Base-by-base conservation (phyloP, 2,888 invertebrate species). In the Callosobruchus maculatus region DNA sequence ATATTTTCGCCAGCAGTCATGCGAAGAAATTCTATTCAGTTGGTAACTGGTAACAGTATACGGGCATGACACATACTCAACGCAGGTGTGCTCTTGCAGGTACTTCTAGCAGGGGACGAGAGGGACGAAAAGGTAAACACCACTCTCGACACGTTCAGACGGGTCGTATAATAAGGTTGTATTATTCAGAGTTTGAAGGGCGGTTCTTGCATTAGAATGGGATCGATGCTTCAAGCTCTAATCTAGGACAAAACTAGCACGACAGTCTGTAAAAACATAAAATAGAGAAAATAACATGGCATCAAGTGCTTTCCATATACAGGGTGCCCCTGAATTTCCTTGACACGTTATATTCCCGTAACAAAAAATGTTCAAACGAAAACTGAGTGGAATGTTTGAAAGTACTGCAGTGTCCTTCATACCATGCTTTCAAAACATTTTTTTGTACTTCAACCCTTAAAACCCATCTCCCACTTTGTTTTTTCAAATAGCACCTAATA, bases 11-110 rank as follows among this genome's bases (percentile, higher is more conserved):
- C 73, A 73, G 30, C 72, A 68, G 72, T 75, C 73, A 74, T 71
- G 70, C 49, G 49, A 72, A 71, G 71, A 70, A 70, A 70, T 68
- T 73, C 66, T 71, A 71, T 68, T 75, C 73, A 71, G 69, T 73
- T 73, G 73, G 75, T 76, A 76, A 79, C 74, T 73, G 73, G 75
- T 76, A 76, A 79, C 74, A 77, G 71, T 79, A 80, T 82, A 82
- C 81, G 81, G 82, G 82, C 78, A 82, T 83, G 81, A 83, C 83
- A 81, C 82, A 82, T 78, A 49, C 49, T 49, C 13, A 49, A 80
- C 76, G 83, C 83, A 83, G 83, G 83, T 83, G 83, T 82, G 80
- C 80, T 75, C 75, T 81, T 76, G 81, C 82, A 81, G 81, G 81
- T 82, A 81, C 81, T 79, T 78, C 76, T 77, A 49, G 18, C 9